phyloP scores from a whole-genome alignment of 1,140 invertebrate genomes.

The Bombyx mori region ASM3026992v2 NC_085116.1:5494001-5494500 shows the following conservation, averaged over 20 bases:
- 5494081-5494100: background rate
- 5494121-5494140: background rate
- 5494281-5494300: slow-evolving; percentile 13
- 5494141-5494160: slow-evolving; percentile 20
- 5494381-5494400: no score
- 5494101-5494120: background rate
- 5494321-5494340: slow-evolving; percentile 13
- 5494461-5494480: no score
- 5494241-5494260: slow-evolving; percentile 7
- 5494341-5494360: no score
- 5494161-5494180: slow-evolving; percentile 44
- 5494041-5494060: no score
- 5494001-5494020: no score
- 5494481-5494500: no score
- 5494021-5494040: no score
- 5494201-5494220: slow-evolving; percentile 37
- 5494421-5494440: no score
- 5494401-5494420: no score
- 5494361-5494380: no score
- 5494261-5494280: slow-evolving; percentile 15
- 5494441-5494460: no score
- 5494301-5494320: slow-evolving; percentile 14
- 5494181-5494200: slow-evolving; percentile 57
- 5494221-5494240: slow-evolving; percentile 23
- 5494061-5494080: no score